phyloP scores from a whole-genome alignment of 1,140 invertebrate species.

The Penaeus vannamei region DNA sequence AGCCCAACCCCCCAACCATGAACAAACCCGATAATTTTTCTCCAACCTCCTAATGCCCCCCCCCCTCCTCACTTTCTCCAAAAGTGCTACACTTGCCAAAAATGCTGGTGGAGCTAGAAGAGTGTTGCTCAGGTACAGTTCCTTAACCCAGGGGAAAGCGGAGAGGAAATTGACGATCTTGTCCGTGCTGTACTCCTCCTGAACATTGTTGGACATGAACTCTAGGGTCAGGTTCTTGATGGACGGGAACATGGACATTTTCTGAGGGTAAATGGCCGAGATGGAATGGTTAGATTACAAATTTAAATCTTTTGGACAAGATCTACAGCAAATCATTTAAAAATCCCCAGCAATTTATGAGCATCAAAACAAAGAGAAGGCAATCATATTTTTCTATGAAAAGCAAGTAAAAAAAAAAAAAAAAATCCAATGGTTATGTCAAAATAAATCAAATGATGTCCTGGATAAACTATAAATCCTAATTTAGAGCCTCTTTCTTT shows the following conservation, averaged over 20 bases:
- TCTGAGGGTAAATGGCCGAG: background rate
- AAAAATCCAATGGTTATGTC: background rate
- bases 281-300: too few species aligned
- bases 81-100: background rate
- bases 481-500: too few species aligned
- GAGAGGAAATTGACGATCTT: conserved; percentile 6
- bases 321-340: background rate
- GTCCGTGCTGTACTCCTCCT: background rate
- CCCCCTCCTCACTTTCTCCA: too few species aligned
- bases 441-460: background rate
- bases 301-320: too few species aligned
- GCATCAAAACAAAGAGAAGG: too few species aligned
- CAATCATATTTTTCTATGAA: too few species aligned
- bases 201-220: background rate
- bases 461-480: background rate
- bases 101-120: background rate
- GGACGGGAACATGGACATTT: background rate
- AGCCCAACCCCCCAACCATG: too few species aligned
- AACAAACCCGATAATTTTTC: too few species aligned
- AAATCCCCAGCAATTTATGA: too few species aligned
- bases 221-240: background rate
- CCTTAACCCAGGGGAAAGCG: background rate
- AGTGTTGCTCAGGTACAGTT: background rate
- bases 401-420: background rate
- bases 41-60: too few species aligned